These are phyloP conservation scores for Cottoperca gobio DNA, from an alignment of 2,797 vertebrate genomes.

Conservation along the genomic window DNA sequence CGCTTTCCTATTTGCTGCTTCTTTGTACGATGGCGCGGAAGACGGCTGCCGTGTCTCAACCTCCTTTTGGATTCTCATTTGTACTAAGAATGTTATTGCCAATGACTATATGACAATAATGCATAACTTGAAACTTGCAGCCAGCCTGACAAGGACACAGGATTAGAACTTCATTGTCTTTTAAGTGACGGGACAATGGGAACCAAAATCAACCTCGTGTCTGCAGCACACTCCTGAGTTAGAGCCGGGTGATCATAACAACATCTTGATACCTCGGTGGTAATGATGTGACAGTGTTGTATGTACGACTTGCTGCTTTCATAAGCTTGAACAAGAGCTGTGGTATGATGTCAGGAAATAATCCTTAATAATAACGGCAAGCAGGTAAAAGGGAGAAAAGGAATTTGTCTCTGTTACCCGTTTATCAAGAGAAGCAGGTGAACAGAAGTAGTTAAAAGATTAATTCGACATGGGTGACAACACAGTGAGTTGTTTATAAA, in stretches of 20 bases:
- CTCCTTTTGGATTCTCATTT: neutral
- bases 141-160: neutral
- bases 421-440: no score
- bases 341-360: neutral
- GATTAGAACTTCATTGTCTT: neutral
- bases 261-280: neutral
- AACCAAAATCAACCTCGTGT: neutral
- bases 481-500: neutral
- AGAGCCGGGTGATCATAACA: neutral
- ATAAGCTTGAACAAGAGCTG: neutral
- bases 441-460: neutral
- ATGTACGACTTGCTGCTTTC: neutral
- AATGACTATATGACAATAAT: no score
- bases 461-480: neutral
- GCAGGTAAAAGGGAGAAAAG: neutral
- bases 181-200: neutral
- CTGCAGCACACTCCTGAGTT: neutral
- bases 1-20: neutral
- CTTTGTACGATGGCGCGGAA: neutral
- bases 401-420: neutral
- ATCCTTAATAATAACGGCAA: neutral
- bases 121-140: neutral
- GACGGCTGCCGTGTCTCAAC: neutral
- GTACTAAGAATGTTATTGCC: no score
- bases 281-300: neutral